Base-by-base conservation (phyloP, 1,140 invertebrate genomes). In the Cecropterus lyciades region DNA sequence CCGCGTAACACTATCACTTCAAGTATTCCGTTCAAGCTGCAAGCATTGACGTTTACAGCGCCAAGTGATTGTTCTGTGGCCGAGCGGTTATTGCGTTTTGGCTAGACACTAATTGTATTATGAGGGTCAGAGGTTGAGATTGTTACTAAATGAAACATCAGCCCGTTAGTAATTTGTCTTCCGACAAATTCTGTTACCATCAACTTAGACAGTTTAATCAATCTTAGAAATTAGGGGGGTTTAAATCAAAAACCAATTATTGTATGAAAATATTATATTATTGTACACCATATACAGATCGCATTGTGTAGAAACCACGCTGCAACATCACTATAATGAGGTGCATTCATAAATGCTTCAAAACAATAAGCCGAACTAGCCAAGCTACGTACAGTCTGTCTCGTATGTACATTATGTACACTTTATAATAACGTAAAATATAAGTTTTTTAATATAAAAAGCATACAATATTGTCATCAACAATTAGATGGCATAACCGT, bases 191-290 rank as follows among this genome's bases (percentile, higher is more conserved):
- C 6, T 33, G 5, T 5, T 24, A 3, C 20, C 1, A 24, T 24
- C 5, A 5, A 24, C 1, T 1, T 24, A 24, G 20, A 24, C 20
- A 24, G 20, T 24, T 24, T 24, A 24, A 24, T 24, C 20, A 24
- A 24, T 24, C 20, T 5, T 24, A 24, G 20, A 24, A 24, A n/a
- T n/a, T n/a, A n/a, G n/a, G n/a, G n/a, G n/a, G n/a, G n/a, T n/a
- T 24, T 11, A 45, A 5, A 49, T 40, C 30, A 67, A 77, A 82
- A 77, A 79, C 37, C 51, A 42, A 46, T 59, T n/a, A 30, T 63
- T 82, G 10, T 59, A 84, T 53, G 72, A 88, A 88, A 88, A 88
- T 88, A 87, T 77, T 82, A 67, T 84, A 82, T 82, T 85, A 80
- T 79, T 65, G 74, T 82, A 82, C 72, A 57, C 55, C 37, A 40